A percentile compares a stretch with the other conserved stretches of the same genome.
Conservation (phyloP, 2,113 vertebrate species). For the Nansenia antarctica region DNA sequence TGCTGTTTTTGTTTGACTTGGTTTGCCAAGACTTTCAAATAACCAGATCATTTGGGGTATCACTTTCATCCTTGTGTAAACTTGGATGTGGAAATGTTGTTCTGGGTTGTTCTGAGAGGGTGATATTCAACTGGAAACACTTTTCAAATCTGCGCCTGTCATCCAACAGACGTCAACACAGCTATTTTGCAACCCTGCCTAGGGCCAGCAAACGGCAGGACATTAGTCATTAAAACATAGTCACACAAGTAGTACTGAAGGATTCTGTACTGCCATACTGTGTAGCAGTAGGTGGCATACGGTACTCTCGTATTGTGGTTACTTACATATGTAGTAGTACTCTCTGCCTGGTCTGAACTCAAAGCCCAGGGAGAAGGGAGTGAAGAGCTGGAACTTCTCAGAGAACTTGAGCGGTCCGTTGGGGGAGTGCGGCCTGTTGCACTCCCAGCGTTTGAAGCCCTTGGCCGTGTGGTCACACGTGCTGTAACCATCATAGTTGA, state of each 20-base stretch:
- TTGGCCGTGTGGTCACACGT: constrained; percentile 97
- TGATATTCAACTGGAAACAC: not conserved
- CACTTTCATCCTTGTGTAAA: not conserved
- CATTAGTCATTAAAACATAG: not conserved
- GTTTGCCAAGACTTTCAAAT: constrained; percentile 1
- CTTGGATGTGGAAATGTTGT: not conserved
- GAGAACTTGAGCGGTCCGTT: constrained; percentile 98
- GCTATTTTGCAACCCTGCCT: too few relatives aligned
- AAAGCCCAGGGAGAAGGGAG: constrained; percentile 97
- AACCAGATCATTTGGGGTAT: not conserved
- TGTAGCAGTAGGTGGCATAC: too few relatives aligned
- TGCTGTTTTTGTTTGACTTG: constrained; percentile 1
- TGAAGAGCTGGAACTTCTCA: constrained; percentile 99
- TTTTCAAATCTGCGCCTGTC: not conserved
- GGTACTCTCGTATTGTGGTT: constrained; percentile 17
- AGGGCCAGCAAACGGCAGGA: not conserved
- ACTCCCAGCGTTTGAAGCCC: constrained; percentile 99
- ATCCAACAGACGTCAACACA: not conserved
- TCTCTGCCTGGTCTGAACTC: constrained; percentile 98
- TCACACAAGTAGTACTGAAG: too few relatives aligned
- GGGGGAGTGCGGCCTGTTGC: constrained; percentile 94
- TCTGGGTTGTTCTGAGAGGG: not conserved
- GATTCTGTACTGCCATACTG: too few relatives aligned
- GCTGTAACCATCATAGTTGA: constrained; percentile 99
- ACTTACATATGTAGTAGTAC: constrained; percentile 99